phyloP scores from a whole-genome alignment of 1,140 invertebrate species.

The Bathynomus jamesi region DNA sequence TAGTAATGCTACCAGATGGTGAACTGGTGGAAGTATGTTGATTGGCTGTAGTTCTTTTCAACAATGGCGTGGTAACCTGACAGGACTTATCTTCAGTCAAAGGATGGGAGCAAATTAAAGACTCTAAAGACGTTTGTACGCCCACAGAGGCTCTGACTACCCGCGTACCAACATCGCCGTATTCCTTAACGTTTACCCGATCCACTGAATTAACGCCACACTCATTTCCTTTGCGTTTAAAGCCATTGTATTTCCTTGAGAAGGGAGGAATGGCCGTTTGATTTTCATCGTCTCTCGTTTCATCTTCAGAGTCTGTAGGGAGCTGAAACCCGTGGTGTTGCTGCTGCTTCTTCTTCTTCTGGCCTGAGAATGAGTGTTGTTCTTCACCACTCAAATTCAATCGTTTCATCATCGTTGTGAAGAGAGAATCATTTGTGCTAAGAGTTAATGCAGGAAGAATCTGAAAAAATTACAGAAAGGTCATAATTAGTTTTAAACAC shows the following conservation, averaged over 20 bases:
- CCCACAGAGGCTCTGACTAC: conserved; percentile 7
- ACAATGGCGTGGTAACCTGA: conserved; percentile 15
- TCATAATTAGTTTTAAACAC: too few species aligned
- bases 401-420: conserved; percentile 28
- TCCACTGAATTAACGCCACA: neutral
- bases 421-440: conserved; percentile 20
- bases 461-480: conserved; percentile 4
- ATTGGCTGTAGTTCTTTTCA: conserved; percentile 1
- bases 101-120: neutral
- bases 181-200: neutral
- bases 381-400: conserved; percentile 27
- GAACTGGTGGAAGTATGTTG: neutral
- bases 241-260: neutral
- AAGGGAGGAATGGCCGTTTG: conserved; percentile 13
- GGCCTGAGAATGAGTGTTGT: conserved; percentile 12
- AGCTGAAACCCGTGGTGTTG: conserved; percentile 19
- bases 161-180: neutral
- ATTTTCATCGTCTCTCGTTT: conserved; percentile 14
- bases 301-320: conserved; percentile 23
- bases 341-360: conserved; percentile 7
- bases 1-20: neutral
- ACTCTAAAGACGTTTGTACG: conserved; percentile 15
- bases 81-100: conserved; percentile 14
- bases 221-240: conserved; percentile 4
- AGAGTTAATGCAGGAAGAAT: conserved; percentile 25